Evolutionary conservation across 1,140 invertebrate genomes (phyloP), one percentile per base, ranked within the genome.

Genomic region (Elymnias hypermnestra): DNA sequence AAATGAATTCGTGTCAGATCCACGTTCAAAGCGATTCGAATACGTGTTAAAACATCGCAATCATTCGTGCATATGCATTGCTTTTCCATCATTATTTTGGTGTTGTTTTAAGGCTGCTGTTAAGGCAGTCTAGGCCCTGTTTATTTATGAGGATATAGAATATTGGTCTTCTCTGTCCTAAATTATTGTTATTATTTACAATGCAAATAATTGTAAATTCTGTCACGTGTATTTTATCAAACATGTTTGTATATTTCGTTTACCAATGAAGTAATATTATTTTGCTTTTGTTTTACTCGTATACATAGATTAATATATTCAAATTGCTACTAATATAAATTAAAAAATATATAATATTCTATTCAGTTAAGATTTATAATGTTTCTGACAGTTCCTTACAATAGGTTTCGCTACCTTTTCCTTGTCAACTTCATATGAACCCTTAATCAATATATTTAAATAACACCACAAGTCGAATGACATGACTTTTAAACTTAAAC

Each of bases 1-100:
- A 45, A 45, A 45, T 45, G 42, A 33, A 45, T 23, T 31, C 33
- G 31, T 37, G 42, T 45, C 42, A 45, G 22, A 36, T 37, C 31
- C 31, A 45, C 33, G 25, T 23, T 36, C 42, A 45, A 36, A 36
- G 22, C 33, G 31, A 5, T 36, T 26, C 31, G 31, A 31, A 45
- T 37, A 17, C 21, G 22, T 33, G 42, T 19, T 37, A 45, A 45
- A 45, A 19, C 42, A 22, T 44, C 19, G 21, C 6, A 44, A 37
- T 44, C 17, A 18, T 26, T 26, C 42, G 13, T 22, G 19, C 29
- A 26, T 15, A 10, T 7, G 28, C 21, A 33, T 17, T 9, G 10
- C 23, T 23, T 5, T 21, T 14, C 18, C 14, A 28, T 42, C 17
- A 14, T 29, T 45, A 23, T 33, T 25, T 29, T 12, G 26, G 23